These are phyloP conservation scores for Euleptes europaea DNA, from an alignment of 2,113 vertebrate species.

Conservation along the genomic window DNA sequence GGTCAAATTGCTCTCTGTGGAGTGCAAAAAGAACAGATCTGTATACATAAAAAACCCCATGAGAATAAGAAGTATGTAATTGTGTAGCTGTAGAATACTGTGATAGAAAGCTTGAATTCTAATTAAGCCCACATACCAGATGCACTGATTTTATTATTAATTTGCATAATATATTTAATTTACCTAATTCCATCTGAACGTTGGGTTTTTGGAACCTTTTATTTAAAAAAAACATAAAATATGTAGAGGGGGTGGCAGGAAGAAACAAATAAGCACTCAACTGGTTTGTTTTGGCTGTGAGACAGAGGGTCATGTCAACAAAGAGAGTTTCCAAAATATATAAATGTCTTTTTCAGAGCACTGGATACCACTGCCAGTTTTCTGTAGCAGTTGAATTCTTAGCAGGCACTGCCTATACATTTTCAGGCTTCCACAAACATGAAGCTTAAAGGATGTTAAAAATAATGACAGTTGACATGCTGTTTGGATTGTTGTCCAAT, in stretches of 20 bases:
- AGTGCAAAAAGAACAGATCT: neutral
- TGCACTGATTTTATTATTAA: neutral
- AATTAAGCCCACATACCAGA: neutral
- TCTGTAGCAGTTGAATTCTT: too few relatives aligned
- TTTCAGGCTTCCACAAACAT: too few relatives aligned
- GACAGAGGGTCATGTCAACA: neutral
- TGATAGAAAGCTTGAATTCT: neutral
- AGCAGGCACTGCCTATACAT: too few relatives aligned
- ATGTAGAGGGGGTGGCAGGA: neutral
- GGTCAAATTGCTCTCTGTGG: slow-evolving; percentile 45
- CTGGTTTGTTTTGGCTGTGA: neutral
- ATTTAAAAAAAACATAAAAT: neutral
- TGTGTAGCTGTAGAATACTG: neutral
- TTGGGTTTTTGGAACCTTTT: neutral
- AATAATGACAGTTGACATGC: too few relatives aligned
- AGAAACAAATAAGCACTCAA: neutral
- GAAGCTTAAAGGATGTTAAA: too few relatives aligned
- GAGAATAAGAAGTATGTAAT: neutral
- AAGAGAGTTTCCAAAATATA: neutral
- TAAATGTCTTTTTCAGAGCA: neutral
- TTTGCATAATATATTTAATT: neutral
- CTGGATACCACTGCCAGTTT: too few relatives aligned
- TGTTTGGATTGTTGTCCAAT: too few relatives aligned
- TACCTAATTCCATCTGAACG: neutral
- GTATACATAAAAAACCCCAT: slow-evolving; percentile 35